phyloP scores from a whole-genome alignment of 2,797 vertebrate genomes.

The Pseudochaenichthys georgianus region DNA sequence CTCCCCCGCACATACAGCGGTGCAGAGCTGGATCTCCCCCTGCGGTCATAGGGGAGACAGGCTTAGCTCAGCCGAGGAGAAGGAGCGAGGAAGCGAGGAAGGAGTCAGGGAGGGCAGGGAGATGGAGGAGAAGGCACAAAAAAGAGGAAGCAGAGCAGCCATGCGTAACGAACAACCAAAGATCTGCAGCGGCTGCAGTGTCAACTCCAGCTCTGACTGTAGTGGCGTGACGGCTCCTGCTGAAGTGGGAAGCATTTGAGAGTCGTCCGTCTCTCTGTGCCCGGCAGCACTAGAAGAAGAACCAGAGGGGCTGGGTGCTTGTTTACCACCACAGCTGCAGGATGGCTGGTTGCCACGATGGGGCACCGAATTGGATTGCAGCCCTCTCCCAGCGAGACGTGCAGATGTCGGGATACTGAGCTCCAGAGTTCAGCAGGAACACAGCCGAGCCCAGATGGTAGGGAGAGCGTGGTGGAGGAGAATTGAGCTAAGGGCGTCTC shows the following conservation, averaged over 20 bases:
- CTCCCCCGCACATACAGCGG: conserved; percentile 58
- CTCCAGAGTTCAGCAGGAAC: conserved; percentile 55
- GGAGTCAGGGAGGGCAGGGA: conserved; percentile 17
- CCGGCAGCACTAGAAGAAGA: conserved; percentile 56
- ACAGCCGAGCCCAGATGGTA: conserved; percentile 74
- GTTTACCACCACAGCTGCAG: conserved; percentile 77
- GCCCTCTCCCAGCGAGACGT: conserved; percentile 53
- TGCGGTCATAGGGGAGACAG: conserved; percentile 68
- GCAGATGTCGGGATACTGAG: conserved; percentile 67
- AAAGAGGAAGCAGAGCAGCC: conserved; percentile 53
- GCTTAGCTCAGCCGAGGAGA: conserved; percentile 68
- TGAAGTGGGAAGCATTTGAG: conserved; percentile 69
- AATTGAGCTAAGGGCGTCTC: conserved; percentile 44
- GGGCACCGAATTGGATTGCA: conserved; percentile 56
- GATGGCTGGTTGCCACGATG: conserved; percentile 66
- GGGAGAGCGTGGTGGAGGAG: conserved; percentile 40
- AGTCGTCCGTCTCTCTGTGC: conserved; percentile 71
- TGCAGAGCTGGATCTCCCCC: conserved; percentile 74
- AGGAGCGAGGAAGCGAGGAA: conserved; percentile 34
- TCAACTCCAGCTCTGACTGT: conserved; percentile 67
- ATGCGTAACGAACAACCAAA: conserved; percentile 66
- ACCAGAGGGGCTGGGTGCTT: conserved; percentile 57
- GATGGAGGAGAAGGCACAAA: conserved; percentile 8
- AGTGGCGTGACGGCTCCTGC: conserved; percentile 63
- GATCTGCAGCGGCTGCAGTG: conserved; percentile 74